A percentile compares a stretch with the other conserved stretches of the same genome.
Evolutionary conservation across 1,140 invertebrate genomes (phyloP).

Genomic region (Sitobion miscanthi): DNA sequence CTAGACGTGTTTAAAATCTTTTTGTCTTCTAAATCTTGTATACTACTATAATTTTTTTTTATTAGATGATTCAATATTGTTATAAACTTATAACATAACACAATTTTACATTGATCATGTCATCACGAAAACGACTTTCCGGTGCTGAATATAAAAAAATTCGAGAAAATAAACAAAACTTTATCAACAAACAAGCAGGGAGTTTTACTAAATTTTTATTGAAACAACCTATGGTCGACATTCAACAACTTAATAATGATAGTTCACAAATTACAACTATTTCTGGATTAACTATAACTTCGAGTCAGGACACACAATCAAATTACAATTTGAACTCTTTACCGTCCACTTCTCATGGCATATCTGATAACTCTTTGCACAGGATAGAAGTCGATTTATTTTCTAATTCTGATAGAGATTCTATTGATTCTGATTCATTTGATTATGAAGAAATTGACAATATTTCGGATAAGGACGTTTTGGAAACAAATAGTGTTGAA

Average conservation of each 20-base stretch:
- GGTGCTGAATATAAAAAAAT: not conserved
- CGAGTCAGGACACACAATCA: not conserved
- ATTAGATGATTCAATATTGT: too few species aligned
- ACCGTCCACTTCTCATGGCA: not conserved
- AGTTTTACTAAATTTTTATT: constrained; percentile 17
- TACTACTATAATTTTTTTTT: too few species aligned
- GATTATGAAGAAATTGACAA: constrained; percentile 9
- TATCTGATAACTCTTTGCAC: not conserved
- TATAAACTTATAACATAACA: too few species aligned
- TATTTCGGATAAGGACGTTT: not conserved
- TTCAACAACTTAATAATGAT: constrained; percentile 15
- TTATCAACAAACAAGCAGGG: constrained; percentile 19
- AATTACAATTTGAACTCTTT: not conserved
- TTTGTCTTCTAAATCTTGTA: too few species aligned
- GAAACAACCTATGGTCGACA: not conserved
- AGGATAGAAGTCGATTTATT: not conserved
- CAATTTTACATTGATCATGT: too few species aligned
- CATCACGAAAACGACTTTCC: too few species aligned
- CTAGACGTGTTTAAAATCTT: too few species aligned
- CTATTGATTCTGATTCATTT: not conserved
- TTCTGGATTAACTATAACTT: not conserved
- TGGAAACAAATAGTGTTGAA: constrained; percentile 6
- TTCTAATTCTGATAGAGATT: constrained; percentile 20
- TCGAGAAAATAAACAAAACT: constrained; percentile 12
- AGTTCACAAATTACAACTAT: constrained; percentile 12